These are phyloP conservation scores for Xanthia icteritia DNA, from an alignment of 2,888 invertebrate species.

Conservation along the genomic window DNA sequence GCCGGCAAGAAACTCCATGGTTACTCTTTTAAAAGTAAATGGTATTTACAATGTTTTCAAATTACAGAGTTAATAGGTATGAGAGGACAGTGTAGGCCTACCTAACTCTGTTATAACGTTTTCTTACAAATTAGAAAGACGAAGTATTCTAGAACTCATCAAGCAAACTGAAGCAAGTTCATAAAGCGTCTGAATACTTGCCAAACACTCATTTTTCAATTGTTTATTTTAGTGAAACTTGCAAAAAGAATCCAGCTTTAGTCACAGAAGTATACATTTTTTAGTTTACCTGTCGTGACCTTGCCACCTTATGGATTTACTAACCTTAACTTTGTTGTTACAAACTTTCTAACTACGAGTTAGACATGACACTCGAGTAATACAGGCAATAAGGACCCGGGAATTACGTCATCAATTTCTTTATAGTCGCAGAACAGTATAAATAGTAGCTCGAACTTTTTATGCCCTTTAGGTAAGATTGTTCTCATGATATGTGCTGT, in stretches of 20 bases:
- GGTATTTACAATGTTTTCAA: too few species aligned
- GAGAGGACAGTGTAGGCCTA: too few species aligned
- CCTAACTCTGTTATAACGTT: neutral
- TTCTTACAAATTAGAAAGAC: constrained; percentile 11
- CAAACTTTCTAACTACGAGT: constrained; percentile 68
- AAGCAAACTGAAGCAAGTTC: constrained; percentile 35
- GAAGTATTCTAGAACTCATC: constrained; percentile 33
- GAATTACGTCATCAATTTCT: constrained; percentile 69
- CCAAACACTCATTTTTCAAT: constrained; percentile 56
- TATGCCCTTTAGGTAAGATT: constrained; percentile 53
- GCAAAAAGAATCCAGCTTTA: constrained; percentile 49
- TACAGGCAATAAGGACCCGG: constrained; percentile 62
- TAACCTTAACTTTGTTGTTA: constrained; percentile 71
- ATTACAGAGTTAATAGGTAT: too few species aligned
- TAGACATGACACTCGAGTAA: constrained; percentile 71
- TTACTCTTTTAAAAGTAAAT: too few species aligned
- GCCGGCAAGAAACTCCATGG: too few species aligned
- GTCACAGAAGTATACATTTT: constrained; percentile 62
- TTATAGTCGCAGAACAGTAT: constrained; percentile 56
- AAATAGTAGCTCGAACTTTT: constrained; percentile 49
- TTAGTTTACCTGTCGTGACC: constrained; percentile 66
- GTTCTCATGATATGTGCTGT: constrained; percentile 53
- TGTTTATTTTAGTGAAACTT: constrained; percentile 50
- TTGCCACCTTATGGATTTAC: constrained; percentile 69
- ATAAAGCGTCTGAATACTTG: constrained; percentile 52